Conservation (phyloP, 1,140 invertebrate genomes). For the Drosophila takahashii region DNA sequence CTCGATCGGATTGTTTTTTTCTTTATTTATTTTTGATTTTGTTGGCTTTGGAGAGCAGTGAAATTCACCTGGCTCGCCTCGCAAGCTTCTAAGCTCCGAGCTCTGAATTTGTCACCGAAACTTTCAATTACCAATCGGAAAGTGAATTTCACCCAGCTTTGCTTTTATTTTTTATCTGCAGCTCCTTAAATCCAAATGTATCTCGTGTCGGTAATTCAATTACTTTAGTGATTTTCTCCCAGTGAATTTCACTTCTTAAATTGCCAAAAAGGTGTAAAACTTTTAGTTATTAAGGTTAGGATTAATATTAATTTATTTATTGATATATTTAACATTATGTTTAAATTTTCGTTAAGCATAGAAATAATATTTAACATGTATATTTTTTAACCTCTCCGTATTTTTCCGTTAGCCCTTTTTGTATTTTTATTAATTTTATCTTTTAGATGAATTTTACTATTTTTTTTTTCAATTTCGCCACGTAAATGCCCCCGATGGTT, state of each 20-base stretch:
- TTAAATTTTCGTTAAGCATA: no score
- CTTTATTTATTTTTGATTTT: neutral
- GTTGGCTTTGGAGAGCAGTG: slow-evolving; percentile 57
- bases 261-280: neutral
- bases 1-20: slow-evolving; percentile 24
- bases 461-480: slow-evolving; percentile 13
- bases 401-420: no score
- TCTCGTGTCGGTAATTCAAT: slow-evolving; percentile 2
- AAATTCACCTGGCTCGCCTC: slow-evolving; percentile 55
- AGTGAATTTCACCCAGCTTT: slow-evolving; percentile 35
- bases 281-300: no score
- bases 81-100: slow-evolving; percentile 41
- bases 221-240: neutral
- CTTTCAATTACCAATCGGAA: slow-evolving; percentile 33
- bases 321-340: no score
- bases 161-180: neutral
- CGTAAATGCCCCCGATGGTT: slow-evolving; percentile 29
- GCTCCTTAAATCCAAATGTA: slow-evolving; percentile 16
- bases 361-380: no score
- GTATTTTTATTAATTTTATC: neutral
- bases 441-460: neutral
- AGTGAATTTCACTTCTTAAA: neutral
- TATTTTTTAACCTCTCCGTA: no score
- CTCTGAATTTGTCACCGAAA: slow-evolving; percentile 36
- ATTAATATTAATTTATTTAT: no score